Conservation (phyloP, 2,888 invertebrate species). For the Tipula lateralis region DNA sequence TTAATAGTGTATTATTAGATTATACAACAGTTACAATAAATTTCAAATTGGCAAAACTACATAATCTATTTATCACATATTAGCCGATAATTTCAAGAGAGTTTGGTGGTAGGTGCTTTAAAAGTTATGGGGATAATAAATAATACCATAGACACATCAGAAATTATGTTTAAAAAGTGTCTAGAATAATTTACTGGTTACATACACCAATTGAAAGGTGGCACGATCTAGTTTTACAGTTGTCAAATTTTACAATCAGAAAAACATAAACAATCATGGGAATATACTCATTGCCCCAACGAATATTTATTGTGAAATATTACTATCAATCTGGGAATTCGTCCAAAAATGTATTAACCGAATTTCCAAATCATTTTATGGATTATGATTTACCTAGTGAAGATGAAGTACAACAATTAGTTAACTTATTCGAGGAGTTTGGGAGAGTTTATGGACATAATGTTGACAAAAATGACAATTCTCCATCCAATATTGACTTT, state of each 20-base stretch:
- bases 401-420: neutral
- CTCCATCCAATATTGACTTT: neutral
- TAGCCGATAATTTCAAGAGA: too few relatives aligned
- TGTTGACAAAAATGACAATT: neutral
- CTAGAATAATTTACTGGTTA: neutral
- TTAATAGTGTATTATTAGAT: neutral
- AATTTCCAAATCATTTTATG: neutral
- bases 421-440: neutral
- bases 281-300: neutral
- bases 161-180: neutral
- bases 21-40: neutral
- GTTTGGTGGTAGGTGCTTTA: too few relatives aligned
- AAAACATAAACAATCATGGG: neutral
- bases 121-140: too few relatives aligned
- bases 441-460: neutral
- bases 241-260: neutral
- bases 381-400: neutral
- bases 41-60: neutral
- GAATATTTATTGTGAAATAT: conserved; percentile 19
- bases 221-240: neutral
- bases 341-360: neutral
- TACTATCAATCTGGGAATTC: conserved; percentile 25
- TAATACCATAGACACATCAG: too few relatives aligned
- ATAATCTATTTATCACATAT: too few relatives aligned
- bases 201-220: neutral